Percentiles rank a stretch among this genome's conserved stretches.
Evolutionary conservation across 2,113 vertebrate genomes (phyloP).

Genomic region (Ceyx margarethae): DNA sequence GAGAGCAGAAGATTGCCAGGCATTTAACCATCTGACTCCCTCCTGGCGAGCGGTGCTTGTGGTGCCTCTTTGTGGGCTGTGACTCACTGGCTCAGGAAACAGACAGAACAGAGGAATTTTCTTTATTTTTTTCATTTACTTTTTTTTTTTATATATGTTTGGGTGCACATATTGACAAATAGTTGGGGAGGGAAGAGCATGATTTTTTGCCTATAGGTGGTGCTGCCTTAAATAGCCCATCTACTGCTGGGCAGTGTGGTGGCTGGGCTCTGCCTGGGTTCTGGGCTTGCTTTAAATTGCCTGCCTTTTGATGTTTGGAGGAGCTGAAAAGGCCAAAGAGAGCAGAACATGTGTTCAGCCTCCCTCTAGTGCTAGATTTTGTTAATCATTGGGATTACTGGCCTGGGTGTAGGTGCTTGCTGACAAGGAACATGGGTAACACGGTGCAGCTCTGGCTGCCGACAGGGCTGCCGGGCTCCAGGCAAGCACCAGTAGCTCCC

Average conservation of each 20-base stretch:
- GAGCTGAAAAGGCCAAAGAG: background rate
- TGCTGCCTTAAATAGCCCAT: background rate
- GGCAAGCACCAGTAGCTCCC: background rate
- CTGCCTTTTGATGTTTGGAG: background rate
- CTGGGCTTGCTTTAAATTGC: background rate
- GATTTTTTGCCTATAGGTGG: background rate
- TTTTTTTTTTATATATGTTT: background rate
- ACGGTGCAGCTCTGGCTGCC: background rate
- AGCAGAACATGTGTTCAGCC: conserved; percentile 37
- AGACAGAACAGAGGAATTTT: background rate
- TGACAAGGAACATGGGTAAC: background rate
- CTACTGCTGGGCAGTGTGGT: background rate
- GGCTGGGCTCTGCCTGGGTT: background rate
- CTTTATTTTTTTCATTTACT: background rate
- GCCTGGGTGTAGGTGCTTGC: background rate
- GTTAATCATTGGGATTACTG: conserved; percentile 12
- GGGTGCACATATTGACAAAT: background rate
- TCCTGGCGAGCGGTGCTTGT: background rate
- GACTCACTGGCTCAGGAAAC: background rate
- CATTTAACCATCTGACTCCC: background rate
- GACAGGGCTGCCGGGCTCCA: background rate
- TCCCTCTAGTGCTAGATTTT: conserved; percentile 65
- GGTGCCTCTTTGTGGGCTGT: conserved; percentile 5
- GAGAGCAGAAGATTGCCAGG: background rate
- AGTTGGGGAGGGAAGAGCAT: background rate